Conservation (phyloP, 2,797 vertebrate genomes). For the Craterocephalus amniculus region DNA sequence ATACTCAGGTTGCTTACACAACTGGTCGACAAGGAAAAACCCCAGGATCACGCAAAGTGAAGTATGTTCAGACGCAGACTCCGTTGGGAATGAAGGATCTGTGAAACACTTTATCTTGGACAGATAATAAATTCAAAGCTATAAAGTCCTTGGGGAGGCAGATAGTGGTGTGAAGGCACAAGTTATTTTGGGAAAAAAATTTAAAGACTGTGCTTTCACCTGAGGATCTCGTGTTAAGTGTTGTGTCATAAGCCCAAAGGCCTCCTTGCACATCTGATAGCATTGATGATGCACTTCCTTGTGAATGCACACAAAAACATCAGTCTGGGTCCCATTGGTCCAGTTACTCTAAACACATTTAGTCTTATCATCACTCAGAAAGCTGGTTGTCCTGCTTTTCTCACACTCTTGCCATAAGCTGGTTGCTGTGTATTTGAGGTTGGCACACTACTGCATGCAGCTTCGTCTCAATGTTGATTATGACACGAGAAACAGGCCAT, state of each 20-base stretch:
- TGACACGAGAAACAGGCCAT: conserved; percentile 9
- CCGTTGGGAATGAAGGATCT: conserved; percentile 47
- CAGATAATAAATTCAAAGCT: conserved; percentile 68
- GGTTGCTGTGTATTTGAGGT: conserved; percentile 38
- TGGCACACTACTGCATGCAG: conserved; percentile 29
- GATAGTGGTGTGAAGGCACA: conserved; percentile 44
- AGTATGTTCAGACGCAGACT: conserved; percentile 38
- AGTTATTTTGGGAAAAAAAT: conserved; percentile 48
- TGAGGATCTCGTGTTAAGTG: conserved; percentile 32
- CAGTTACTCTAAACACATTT: conserved; percentile 74
- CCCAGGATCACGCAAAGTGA: conserved; percentile 29
- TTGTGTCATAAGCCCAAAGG: conserved; percentile 49
- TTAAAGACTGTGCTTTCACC: conserved; percentile 37
- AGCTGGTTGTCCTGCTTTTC: conserved; percentile 42
- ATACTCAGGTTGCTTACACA: conserved; percentile 56
- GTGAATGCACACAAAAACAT: conserved; percentile 62
- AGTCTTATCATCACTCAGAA: conserved; percentile 62
- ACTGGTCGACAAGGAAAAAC: conserved; percentile 29
- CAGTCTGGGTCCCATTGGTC: conserved; percentile 54
- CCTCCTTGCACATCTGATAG: conserved; percentile 66
- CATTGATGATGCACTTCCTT: conserved; percentile 60
- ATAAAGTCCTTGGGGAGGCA: conserved; percentile 57
- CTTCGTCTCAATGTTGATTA: conserved; percentile 24
- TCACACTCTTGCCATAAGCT: conserved; percentile 39
- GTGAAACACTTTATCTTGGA: conserved; percentile 55